These are phyloP conservation scores for Hemicordylus capensis DNA, from an alignment of 2,113 vertebrate genomes.

Conservation along the genomic window DNA sequence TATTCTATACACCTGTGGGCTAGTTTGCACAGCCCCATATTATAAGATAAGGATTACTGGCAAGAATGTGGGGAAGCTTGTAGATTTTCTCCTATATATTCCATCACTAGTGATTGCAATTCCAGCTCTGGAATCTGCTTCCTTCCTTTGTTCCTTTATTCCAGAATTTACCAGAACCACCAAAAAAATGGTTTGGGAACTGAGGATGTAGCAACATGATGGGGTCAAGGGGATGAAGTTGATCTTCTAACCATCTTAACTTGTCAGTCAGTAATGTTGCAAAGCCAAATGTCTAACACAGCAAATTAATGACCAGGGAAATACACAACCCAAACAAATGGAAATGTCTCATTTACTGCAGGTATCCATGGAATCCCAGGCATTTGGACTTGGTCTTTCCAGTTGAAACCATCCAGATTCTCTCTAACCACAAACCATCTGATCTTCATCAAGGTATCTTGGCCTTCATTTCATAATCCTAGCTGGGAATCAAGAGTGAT, in stretches of 20 bases:
- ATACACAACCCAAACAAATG: constrained; percentile 30
- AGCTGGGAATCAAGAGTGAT: constrained; percentile 20
- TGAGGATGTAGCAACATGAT: no score
- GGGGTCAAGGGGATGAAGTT: constrained; percentile 3
- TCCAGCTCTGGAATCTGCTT: no score
- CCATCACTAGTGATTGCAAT: no score
- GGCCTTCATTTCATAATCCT: constrained; percentile 54
- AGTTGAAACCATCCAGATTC: constrained; percentile 66
- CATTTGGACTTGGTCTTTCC: constrained; percentile 58
- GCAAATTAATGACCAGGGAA: background rate
- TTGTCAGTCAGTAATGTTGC: background rate
- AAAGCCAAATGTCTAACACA: constrained; percentile 15
- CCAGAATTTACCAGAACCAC: no score
- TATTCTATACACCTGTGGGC: no score
- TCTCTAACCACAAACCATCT: constrained; percentile 60
- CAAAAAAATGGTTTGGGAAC: no score
- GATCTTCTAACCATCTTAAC: background rate
- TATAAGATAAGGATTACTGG: no score
- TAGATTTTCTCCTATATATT: no score
- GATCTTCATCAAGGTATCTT: constrained; percentile 64
- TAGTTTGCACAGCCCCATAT: no score
- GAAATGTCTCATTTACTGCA: background rate
- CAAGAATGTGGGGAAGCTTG: no score
- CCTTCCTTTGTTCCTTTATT: no score
- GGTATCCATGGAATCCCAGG: constrained; percentile 56